These are phyloP conservation scores for Drosophila bipectinata DNA, from an alignment of 1,140 invertebrate genomes.

Conservation along the genomic window DNA sequence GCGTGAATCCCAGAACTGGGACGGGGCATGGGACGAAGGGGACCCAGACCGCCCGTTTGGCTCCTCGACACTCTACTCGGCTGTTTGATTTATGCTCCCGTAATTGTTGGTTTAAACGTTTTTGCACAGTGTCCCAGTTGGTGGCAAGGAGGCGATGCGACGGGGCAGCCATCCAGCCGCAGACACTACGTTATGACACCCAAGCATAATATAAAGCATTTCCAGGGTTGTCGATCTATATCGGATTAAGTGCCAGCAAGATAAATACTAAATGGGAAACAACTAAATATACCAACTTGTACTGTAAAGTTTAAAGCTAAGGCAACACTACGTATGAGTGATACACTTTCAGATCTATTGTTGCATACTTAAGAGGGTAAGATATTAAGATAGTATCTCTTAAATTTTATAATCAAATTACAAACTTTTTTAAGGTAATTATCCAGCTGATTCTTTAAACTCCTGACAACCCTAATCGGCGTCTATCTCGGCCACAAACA, in stretches of 20 bases:
- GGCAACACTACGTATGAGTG: no score
- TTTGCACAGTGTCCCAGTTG: constrained; percentile 61
- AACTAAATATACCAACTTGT: no score
- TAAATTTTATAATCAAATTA: no score
- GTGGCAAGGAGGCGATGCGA: not conserved
- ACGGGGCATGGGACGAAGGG: constrained; percentile 1
- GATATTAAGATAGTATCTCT: no score
- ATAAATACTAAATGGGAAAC: no score
- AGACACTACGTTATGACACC: constrained; percentile 65
- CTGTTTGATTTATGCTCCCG: constrained; percentile 83
- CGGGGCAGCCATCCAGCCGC: constrained; percentile 1
- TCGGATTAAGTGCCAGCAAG: not conserved
- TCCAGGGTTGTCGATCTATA: constrained; percentile 53
- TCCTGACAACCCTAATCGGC: constrained; percentile 67
- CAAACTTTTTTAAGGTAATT: no score
- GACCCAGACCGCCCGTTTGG: constrained; percentile 45
- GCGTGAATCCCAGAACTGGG: constrained; percentile 14
- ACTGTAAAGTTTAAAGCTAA: not conserved
- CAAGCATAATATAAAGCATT: constrained; percentile 60
- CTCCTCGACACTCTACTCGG: constrained; percentile 72
- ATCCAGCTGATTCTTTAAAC: not conserved
- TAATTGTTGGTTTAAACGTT: constrained; percentile 84
- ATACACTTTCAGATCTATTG: not conserved
- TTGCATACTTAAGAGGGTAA: not conserved
- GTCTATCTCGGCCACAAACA: constrained; percentile 54